Percentiles rank a stretch among this genome's conserved stretches.
phyloP scores from a whole-genome alignment of 2,888 invertebrate genomes.

The Polydesmus complanatus region DNA sequence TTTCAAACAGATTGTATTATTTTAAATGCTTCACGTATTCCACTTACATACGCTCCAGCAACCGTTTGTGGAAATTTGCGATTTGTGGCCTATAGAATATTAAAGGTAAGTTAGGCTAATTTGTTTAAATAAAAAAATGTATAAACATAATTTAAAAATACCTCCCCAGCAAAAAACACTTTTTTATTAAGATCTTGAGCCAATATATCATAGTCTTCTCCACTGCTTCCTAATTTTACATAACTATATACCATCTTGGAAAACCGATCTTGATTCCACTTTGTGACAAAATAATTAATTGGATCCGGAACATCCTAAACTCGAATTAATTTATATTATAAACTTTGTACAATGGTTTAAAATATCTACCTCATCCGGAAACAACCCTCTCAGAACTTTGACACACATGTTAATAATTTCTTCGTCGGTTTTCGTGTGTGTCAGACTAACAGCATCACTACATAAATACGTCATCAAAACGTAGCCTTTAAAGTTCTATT shows the following conservation, averaged over 20 bases:
- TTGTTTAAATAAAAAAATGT: background rate
- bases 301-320: conserved; percentile 31
- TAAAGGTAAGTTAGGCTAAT: background rate
- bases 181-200: conserved; percentile 31
- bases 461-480: conserved; percentile 35
- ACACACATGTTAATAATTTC: conserved; percentile 32
- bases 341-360: background rate
- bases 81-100: conserved; percentile 32
- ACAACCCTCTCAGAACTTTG: conserved; percentile 29
- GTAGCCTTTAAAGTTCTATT: no score
- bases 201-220: conserved; percentile 32
- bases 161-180: conserved; percentile 39
- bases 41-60: conserved; percentile 36
- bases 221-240: conserved; percentile 32
- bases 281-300: conserved; percentile 31
- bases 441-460: conserved; percentile 31
- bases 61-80: conserved; percentile 36
- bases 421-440: conserved; percentile 29
- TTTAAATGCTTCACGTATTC: conserved; percentile 33
- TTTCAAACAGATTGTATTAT: conserved; percentile 18
- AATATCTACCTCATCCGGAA: conserved; percentile 30
- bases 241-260: conserved; percentile 36
- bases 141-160: conserved; percentile 20
- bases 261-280: conserved; percentile 32
- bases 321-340: conserved; percentile 8